phyloP scores from a whole-genome alignment of 2,797 vertebrate genomes.

The Muraenolepis orangiensis region DNA sequence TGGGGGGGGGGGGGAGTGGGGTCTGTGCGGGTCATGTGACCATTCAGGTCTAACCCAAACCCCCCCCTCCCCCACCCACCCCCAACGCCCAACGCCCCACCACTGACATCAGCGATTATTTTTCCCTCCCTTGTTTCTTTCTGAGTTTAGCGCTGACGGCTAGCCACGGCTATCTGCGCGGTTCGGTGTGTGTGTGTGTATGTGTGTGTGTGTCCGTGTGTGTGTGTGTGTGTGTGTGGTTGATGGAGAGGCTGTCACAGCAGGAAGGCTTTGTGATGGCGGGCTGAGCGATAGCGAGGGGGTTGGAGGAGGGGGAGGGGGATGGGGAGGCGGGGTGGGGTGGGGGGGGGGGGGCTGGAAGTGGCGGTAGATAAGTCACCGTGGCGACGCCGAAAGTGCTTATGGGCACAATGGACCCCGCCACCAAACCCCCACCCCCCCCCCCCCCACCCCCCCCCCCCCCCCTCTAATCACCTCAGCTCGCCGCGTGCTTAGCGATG shows the following conservation, averaged over 20 bases:
- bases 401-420: neutral
- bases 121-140: too few relatives aligned
- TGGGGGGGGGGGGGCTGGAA: neutral
- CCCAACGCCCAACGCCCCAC: too few relatives aligned
- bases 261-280: neutral
- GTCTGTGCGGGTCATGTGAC: neutral
- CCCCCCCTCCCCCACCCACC: neutral
- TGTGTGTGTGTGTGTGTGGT: neutral
- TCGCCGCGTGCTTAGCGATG: neutral
- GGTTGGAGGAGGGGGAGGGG: neutral
- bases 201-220: too few relatives aligned
- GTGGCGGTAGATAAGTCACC: neutral
- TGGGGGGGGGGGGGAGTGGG: neutral
- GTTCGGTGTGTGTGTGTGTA: neutral
- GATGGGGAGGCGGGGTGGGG: neutral
- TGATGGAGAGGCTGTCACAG: conserved; percentile 1
- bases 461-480: neutral
- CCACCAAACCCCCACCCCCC: too few relatives aligned
- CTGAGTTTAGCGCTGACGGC: neutral
- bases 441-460: too few relatives aligned
- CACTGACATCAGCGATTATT: neutral
- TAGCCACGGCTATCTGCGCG: neutral
- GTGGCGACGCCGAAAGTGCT: neutral
- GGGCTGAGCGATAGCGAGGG: neutral
- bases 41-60: neutral